Evolutionary conservation across 2,113 vertebrate species (phyloP).

Genomic region (Copsychus sechellarum): DNA sequence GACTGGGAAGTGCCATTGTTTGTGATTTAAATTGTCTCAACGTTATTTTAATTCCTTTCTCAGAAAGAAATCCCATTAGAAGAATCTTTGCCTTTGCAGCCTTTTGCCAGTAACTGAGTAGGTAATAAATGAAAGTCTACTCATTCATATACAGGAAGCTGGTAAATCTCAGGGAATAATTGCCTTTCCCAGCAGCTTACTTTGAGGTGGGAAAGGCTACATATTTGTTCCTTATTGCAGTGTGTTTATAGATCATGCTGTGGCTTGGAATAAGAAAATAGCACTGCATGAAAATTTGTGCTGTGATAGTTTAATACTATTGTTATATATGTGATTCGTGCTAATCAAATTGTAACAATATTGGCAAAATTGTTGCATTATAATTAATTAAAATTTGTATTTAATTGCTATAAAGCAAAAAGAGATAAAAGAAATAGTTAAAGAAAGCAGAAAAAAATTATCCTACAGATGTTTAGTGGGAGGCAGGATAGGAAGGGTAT

Average conservation of each 20-base stretch:
- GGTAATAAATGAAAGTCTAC: conserved; percentile 15
- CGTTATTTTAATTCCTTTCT: not conserved
- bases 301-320: not conserved
- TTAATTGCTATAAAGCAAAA: too few relatives aligned
- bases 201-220: conserved; percentile 38
- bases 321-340: too few relatives aligned
- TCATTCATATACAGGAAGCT: conserved; percentile 9
- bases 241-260: conserved; percentile 39
- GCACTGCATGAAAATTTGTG: not conserved
- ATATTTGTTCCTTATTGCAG: conserved; percentile 32
- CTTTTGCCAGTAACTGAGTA: not conserved
- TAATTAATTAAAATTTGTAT: too few relatives aligned
- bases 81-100: not conserved
- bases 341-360: too few relatives aligned
- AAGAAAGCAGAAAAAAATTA: too few relatives aligned
- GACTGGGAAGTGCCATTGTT: not conserved
- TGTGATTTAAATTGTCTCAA: not conserved
- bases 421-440: too few relatives aligned
- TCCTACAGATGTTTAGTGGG: too few relatives aligned
- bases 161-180: conserved; percentile 62
- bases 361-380: too few relatives aligned
- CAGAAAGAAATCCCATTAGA: not conserved
- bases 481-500: too few relatives aligned
- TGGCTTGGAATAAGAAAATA: conserved; percentile 19
- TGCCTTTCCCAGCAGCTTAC: conserved; percentile 59